These are phyloP conservation scores for Tryphoninae sp. DNA, from an alignment of 2,888 invertebrate species.

Conservation along the genomic window DNA sequence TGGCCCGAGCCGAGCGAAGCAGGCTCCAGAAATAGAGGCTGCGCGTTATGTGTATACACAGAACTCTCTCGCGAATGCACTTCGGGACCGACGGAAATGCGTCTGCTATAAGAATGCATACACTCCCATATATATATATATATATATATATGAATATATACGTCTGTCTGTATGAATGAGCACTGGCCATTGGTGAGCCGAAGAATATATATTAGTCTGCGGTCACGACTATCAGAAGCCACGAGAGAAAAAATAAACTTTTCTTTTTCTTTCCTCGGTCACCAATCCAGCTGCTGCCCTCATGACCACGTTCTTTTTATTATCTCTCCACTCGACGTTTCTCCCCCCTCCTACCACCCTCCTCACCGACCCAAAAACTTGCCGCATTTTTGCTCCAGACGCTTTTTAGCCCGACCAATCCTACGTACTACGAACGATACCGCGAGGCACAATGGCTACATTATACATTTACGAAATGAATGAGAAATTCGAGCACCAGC, in stretches of 20 bases:
- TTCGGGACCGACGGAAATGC: constrained; percentile 63
- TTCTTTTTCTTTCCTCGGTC: constrained; percentile 48
- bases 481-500: constrained; percentile 52
- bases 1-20: constrained; percentile 56
- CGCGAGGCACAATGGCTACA: constrained; percentile 17
- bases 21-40: constrained; percentile 72
- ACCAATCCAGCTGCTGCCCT: constrained; percentile 62
- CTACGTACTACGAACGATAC: neutral
- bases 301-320: constrained; percentile 37
- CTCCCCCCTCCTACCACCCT: neutral
- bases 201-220: constrained; percentile 64
- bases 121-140: constrained; percentile 3
- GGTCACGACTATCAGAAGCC: constrained; percentile 60
- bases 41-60: constrained; percentile 13
- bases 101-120: constrained; percentile 38
- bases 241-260: constrained; percentile 36
- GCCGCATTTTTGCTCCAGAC: constrained; percentile 23
- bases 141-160: neutral
- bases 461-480: constrained; percentile 57
- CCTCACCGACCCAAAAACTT: constrained; percentile 10
- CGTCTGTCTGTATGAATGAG: constrained; percentile 16
- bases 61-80: constrained; percentile 32
- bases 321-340: constrained; percentile 20
- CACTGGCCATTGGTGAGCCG: constrained; percentile 56
- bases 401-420: neutral